Evolutionary conservation across 1,140 invertebrate genomes (phyloP).

Genomic region (Aphis craccivora): DNA sequence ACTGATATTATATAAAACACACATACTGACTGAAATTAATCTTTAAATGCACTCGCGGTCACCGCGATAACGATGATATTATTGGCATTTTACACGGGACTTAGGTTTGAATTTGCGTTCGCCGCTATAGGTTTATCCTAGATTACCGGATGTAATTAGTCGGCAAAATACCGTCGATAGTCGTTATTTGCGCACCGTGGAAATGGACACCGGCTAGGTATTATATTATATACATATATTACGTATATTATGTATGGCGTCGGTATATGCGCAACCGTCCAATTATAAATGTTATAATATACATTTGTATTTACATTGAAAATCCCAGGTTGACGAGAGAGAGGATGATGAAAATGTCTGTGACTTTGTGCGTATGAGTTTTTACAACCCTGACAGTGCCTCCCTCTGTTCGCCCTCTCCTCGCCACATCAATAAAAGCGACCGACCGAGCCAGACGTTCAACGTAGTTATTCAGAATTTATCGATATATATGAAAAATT

Average conservation of each 20-base stretch:
- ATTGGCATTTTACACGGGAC: constrained; percentile 14
- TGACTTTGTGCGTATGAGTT: background rate
- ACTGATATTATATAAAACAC: background rate
- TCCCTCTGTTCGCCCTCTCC: no score
- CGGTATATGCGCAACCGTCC: background rate
- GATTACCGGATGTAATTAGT: constrained; percentile 20
- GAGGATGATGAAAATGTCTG: background rate
- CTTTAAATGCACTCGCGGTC: background rate
- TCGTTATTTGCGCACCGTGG: background rate
- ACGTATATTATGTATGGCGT: background rate
- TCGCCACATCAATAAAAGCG: background rate
- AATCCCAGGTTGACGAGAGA: constrained; percentile 4
- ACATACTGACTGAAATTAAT: background rate
- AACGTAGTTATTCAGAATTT: background rate
- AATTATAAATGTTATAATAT: constrained; percentile 26
- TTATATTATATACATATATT: background rate
- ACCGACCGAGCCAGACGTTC: background rate
- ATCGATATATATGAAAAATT: constrained; percentile 36
- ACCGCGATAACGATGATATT: constrained; percentile 9
- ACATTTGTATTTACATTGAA: background rate
- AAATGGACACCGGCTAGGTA: background rate
- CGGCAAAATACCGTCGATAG: background rate
- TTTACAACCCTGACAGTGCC: background rate
- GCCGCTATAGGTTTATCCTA: constrained; percentile 24
- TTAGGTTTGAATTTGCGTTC: background rate